Conservation (phyloP, 2,797 vertebrate species). For the Chiloscyllium punctatum region DNA sequence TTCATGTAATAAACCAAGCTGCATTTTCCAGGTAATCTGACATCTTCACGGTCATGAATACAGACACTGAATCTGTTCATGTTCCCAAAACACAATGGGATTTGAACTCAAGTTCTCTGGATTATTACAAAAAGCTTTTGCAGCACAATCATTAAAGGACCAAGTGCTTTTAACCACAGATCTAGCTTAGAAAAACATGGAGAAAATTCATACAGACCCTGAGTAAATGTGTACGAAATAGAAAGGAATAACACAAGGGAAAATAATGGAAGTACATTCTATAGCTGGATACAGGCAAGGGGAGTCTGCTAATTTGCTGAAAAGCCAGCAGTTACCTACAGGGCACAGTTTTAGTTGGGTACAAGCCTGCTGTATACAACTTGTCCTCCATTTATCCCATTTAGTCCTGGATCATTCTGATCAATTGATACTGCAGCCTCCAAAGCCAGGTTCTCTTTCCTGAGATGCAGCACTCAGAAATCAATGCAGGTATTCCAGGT, state of each 20-base stretch:
- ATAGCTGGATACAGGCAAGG: neutral
- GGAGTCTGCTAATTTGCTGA: neutral
- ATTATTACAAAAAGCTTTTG: neutral
- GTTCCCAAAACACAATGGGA: too few relatives aligned
- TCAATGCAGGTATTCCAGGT: neutral
- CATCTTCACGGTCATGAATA: neutral
- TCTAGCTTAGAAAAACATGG: neutral
- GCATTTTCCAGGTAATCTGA: neutral
- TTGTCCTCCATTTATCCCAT: neutral
- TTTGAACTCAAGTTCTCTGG: neutral
- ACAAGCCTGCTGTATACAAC: neutral
- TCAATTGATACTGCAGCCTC: neutral
- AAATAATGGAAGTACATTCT: neutral
- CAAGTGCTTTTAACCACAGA: too few relatives aligned
- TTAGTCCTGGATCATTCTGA: neutral
- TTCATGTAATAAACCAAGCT: neutral
- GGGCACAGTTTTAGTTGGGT: too few relatives aligned
- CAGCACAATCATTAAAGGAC: neutral
- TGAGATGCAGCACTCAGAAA: neutral
- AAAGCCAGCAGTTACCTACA: too few relatives aligned
- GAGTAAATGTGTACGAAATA: neutral
- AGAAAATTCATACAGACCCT: neutral
- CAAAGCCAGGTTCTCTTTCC: neutral
- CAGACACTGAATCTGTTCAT: neutral
- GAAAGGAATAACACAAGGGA: neutral